Evolutionary conservation across 2,113 vertebrate genomes (phyloP).

Genomic region (Vidua chalybeata): DNA sequence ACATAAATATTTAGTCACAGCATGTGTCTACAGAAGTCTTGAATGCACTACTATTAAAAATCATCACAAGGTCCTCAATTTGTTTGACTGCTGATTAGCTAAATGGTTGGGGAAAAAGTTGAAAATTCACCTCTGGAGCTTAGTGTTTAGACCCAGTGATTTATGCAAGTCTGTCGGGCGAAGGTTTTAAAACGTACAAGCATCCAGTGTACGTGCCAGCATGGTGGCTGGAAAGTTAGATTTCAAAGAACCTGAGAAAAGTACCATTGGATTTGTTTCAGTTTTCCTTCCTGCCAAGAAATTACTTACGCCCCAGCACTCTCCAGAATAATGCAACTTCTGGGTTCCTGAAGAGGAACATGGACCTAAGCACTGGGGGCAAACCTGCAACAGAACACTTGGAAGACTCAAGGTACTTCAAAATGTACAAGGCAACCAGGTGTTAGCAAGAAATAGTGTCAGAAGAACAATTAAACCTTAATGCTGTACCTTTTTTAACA

Average conservation of each 20-base stretch:
- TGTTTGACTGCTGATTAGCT: neutral
- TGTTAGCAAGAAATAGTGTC: neutral
- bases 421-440: accelerated
- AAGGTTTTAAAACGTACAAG: neutral
- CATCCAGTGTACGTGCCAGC: neutral
- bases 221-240: neutral
- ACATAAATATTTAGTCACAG: constrained; percentile 28
- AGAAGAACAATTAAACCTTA: neutral
- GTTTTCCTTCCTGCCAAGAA: neutral
- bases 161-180: neutral
- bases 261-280: neutral
- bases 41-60: neutral
- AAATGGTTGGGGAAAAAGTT: neutral
- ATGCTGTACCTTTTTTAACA: accelerated
- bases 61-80: neutral
- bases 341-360: neutral
- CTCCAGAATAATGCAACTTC: neutral
- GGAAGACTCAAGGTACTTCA: neutral
- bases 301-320: neutral
- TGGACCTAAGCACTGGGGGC: accelerated
- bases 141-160: neutral
- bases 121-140: neutral
- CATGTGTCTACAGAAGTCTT: neutral
- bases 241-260: neutral
- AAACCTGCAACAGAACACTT: neutral